Base-by-base conservation (phyloP, 2,888 invertebrate species). In the Melinopterus prodromus region DNA sequence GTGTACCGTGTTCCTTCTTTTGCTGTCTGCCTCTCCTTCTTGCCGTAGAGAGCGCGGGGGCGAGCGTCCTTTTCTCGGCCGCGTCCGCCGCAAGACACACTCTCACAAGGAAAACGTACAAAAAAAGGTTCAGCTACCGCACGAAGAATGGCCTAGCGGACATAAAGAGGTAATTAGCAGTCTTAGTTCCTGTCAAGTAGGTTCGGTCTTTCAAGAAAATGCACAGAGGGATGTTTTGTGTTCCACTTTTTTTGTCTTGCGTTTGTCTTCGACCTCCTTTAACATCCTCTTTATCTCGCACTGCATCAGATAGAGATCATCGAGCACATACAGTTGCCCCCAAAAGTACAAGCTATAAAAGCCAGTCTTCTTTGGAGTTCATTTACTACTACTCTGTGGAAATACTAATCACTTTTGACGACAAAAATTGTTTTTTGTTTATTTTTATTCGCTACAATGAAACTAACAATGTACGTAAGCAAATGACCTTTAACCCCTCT, bases 121-220 rank as follows among this genome's bases (percentile, higher is more conserved):
- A 78, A 86, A 87, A 87, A 87, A 85, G n/a, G 83, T 85, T 84
- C 84, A 81, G 85, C 84, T 83, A 83, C 78, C 81, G 85, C 85
- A 87, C 87, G 86, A 87, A 87, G 87, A 87, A 87, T 86, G 82
- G 85, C 83, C 83, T 84, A 74, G 74, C 85, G 85, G 85, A 85
- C 86, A 86, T 87, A 87, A 87, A 86, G 86, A 86, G 87, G 87
- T 88, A 88, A 88, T 88, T 88, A 88, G 87, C 87, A 88, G 87
- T 86, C 87, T 86, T 85, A 85, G 87, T 87, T 87, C 86, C 87
- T 87, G 87, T 87, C 87, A 87, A 87, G 87, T 87, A 86, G 87
- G 86, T 86, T 81, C 84, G 84, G 85, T 86, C 86, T 87, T 86
- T 86, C 85, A 87, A 81, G 85, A 84, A 74, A 69, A 79, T 70